These are phyloP conservation scores for Charina bottae DNA, from an alignment of 2,113 vertebrate species.

Conservation along the genomic window DNA sequence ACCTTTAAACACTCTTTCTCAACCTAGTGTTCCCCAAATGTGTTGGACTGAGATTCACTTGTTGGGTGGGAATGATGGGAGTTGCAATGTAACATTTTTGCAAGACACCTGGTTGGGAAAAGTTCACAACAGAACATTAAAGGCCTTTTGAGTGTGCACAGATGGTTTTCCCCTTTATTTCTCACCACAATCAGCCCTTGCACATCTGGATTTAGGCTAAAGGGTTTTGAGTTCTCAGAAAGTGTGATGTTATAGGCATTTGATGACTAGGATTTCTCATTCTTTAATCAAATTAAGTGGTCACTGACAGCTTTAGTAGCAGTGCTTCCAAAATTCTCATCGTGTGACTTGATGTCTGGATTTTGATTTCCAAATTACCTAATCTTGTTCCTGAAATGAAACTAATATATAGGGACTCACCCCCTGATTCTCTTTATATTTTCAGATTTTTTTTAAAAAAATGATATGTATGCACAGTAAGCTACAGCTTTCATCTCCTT, in stretches of 20 bases:
- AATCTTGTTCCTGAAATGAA: background rate
- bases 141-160: background rate
- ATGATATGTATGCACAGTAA: background rate
- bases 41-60: too few relatives aligned
- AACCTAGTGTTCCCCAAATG: too few relatives aligned
- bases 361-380: background rate
- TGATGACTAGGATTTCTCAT: background rate
- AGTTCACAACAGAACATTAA: too few relatives aligned
- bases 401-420: background rate
- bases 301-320: background rate
- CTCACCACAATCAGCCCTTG: background rate
- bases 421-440: background rate
- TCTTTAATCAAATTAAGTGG: conserved; percentile 5
- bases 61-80: too few relatives aligned
- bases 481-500: background rate
- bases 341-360: conserved; percentile 2
- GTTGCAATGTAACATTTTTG: too few relatives aligned
- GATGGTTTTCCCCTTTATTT: background rate
- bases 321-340: background rate
- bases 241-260: background rate
- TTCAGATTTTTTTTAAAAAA: background rate
- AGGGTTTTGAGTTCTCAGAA: background rate
- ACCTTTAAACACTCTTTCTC: too few relatives aligned
- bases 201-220: background rate
- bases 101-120: too few relatives aligned